Percentiles rank a stretch among this genome's conserved stretches.
These are phyloP conservation scores for Petrocephalus zakoni DNA, from an alignment of 2,113 vertebrate genomes.

Conservation along the genomic window DNA sequence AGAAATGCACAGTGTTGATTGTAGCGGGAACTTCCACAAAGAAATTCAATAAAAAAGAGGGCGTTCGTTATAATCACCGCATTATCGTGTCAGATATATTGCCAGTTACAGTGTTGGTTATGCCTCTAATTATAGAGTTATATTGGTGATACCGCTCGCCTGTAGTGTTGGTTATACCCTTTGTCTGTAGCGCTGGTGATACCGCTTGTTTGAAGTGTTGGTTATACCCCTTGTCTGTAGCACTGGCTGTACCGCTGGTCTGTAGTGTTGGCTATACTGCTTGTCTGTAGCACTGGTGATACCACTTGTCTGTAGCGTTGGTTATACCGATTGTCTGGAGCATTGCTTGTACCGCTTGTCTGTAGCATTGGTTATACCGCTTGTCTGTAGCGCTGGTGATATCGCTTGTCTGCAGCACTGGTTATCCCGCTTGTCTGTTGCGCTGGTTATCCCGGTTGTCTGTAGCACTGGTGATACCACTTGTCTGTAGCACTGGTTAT, in stretches of 20 bases:
- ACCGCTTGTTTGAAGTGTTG: neutral
- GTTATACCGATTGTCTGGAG: neutral
- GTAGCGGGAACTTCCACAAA: neutral
- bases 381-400: no score
- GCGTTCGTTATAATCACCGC: neutral
- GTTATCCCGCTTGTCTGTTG: neutral
- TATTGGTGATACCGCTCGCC: neutral
- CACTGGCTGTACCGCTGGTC: neutral
- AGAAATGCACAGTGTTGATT: neutral
- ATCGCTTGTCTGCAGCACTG: neutral
- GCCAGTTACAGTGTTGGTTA: neutral
- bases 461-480: neutral
- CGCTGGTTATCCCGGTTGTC: neutral
- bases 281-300: neutral
- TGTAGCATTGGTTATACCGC: neutral
- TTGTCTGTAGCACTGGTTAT: neutral
- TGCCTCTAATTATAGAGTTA: neutral
- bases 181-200: neutral
- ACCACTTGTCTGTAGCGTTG: neutral
- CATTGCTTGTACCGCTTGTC: neutral
- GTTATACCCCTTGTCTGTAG: neutral
- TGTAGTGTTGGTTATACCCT: neutral
- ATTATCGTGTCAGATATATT: neutral
- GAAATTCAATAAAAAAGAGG: neutral
- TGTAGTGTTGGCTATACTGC: no score